These are phyloP conservation scores for Macquaria australasica DNA, from an alignment of 2,113 vertebrate genomes.

Conservation along the genomic window DNA sequence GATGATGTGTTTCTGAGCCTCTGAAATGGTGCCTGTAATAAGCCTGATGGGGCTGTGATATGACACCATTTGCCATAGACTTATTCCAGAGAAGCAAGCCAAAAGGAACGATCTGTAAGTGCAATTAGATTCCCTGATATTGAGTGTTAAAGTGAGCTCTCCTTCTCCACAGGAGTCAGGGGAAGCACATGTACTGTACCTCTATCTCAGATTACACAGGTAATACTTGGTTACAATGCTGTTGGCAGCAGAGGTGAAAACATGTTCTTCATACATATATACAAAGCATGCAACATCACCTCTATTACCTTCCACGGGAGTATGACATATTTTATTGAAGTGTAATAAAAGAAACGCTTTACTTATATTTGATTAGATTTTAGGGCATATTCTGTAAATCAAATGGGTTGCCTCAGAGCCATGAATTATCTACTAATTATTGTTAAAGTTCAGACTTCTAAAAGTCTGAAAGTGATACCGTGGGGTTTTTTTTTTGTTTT, in stretches of 20 bases:
- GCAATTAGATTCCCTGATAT: conserved; percentile 63
- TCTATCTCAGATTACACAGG: conserved; percentile 72
- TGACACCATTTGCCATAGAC: conserved; percentile 42
- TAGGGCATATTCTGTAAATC: conserved; percentile 3
- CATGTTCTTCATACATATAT: conserved; percentile 2
- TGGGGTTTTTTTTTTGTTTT: background rate
- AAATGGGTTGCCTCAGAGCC: background rate
- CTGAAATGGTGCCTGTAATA: conserved; percentile 30
- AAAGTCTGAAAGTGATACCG: conserved; percentile 2
- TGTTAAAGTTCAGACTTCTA: background rate
- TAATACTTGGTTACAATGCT: conserved; percentile 57
- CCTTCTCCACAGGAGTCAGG: conserved; percentile 56
- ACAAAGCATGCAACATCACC: background rate
- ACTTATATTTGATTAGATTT: background rate
- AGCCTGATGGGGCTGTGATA: conserved; percentile 28
- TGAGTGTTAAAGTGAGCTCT: conserved; percentile 57
- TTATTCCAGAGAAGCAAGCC: conserved; percentile 41
- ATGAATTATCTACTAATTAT: background rate
- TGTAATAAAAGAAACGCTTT: conserved; percentile 22
- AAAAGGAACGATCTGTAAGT: conserved; percentile 44
- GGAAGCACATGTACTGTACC: conserved; percentile 46
- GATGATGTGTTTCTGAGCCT: conserved; percentile 1
- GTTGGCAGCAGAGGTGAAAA: conserved; percentile 39
- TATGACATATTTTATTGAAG: conserved; percentile 21
- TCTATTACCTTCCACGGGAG: background rate